Base-by-base conservation (phyloP, 53 echinoderm and acorn worm species). In the Luidia sarsii region DNA sequence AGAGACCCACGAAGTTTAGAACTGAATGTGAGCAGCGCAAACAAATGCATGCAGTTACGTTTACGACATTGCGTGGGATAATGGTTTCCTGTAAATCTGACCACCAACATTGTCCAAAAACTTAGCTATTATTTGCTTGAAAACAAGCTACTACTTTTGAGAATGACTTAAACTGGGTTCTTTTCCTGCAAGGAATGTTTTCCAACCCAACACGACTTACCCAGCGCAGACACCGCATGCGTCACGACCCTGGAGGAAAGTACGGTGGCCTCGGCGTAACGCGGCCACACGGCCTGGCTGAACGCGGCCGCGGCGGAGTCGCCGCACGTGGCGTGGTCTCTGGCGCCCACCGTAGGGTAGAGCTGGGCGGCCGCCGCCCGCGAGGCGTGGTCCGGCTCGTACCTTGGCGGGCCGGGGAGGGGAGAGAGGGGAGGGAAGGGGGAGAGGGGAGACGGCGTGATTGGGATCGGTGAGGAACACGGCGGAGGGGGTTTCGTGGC, bases 361-460 rank as follows among this genome's bases (percentile, higher is more conserved):
- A 89, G 80, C 29, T 84, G 80, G 4, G 84, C 84, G 2, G 84
- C 83, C n/a, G 80, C 89, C 2, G 89, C 83, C 1, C 54, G 68
- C 2, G 89, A 89, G 7, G 70, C 69, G 15, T 60, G 60, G 41
- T 89, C 89, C 11, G 89, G 89, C 38, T 89, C 89, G 57, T 89
- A 84, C 55, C 89, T 89, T 41, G 41, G n/a, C n/a, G n/a, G n/a
- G n/a, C n/a, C n/a, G n/a, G n/a, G n/a, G n/a, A n/a, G n/a, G n/a
- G n/a, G n/a, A n/a, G n/a, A n/a, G n/a, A n/a, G n/a, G n/a, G n/a
- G n/a, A n/a, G n/a, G n/a, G n/a, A n/a, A n/a, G n/a, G n/a, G n/a
- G n/a, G n/a, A n/a, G n/a, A n/a, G n/a, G n/a, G n/a, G n/a, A n/a
- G n/a, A n/a, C n/a, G n/a, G n/a, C n/a, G n/a, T n/a, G n/a, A n/a